Conservation (phyloP, 2,888 invertebrate species). For the Sphinx pinastri region DNA sequence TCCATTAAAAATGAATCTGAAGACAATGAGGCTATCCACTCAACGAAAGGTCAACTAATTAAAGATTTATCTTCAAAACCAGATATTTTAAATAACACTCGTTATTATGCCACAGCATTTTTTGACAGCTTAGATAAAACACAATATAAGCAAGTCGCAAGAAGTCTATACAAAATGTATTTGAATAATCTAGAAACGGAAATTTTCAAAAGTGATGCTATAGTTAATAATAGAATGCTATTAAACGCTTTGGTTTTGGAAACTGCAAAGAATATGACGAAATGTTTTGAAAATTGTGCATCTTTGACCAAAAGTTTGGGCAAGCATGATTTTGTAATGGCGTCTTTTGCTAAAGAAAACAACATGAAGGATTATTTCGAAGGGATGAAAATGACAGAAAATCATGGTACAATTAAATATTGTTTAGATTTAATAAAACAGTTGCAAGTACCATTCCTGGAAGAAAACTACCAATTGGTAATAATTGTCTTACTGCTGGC, state of each 20-base stretch:
- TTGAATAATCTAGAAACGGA: conserved; percentile 45
- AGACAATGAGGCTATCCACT: conserved; percentile 37
- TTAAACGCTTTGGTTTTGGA: conserved; percentile 63
- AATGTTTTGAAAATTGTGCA: conserved; percentile 61
- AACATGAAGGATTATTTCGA: conserved; percentile 55
- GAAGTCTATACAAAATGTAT: conserved; percentile 59
- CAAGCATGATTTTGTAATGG: conserved; percentile 62
- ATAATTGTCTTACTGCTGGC: conserved; percentile 64
- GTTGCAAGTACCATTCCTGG: conserved; percentile 66
- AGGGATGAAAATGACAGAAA: conserved; percentile 43
- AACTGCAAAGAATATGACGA: conserved; percentile 58
- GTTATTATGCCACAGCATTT: conserved; percentile 56
- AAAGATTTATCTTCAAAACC: conserved; percentile 54
- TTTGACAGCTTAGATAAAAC: conserved; percentile 60
- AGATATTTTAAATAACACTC: conserved; percentile 47
- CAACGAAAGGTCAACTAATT: conserved; percentile 62
- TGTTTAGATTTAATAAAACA: conserved; percentile 62
- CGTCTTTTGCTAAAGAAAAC: conserved; percentile 52
- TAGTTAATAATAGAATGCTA: conserved; percentile 58
- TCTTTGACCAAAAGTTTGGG: conserved; percentile 59
- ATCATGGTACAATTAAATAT: conserved; percentile 50
- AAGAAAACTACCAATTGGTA: conserved; percentile 70
- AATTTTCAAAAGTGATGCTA: conserved; percentile 53
- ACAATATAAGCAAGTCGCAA: conserved; percentile 61
- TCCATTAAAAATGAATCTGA: conserved; percentile 40